Base-by-base conservation (phyloP, 2,888 invertebrate genomes). In the Apeira syringaria region DNA sequence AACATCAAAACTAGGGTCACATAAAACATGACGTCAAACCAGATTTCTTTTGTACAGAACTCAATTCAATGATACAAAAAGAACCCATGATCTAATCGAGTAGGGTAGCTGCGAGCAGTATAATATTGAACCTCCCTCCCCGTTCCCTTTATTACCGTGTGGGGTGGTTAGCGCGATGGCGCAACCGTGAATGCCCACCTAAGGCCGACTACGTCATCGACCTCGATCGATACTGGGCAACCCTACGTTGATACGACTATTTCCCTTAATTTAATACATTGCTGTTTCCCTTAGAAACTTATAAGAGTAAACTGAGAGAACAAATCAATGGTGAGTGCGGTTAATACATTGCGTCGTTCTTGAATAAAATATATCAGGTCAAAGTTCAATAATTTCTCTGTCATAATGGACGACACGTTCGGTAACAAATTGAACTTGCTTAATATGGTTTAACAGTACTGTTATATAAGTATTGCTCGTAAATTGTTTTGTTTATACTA, bases 191-290 rank as follows among this genome's bases (percentile, higher is more conserved):
- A n/a, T n/a, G n/a, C n/a, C n/a, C n/a, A n/a, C n/a, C n/a, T n/a
- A 53, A 42, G 30, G 22, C 12, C 8, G 12, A n/a, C 43, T 49
- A 68, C 68, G 66, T 74, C 76, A 74, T 59, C 52, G 53, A 48
- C 46, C 37, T 34, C 59, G 75, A 73, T 75, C 77, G 64, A 78
- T 77, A 69, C 52, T 47, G 57, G 54, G 49, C 58, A 56, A 26
- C 31, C 49, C 47, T 53, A 50, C 27, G 37, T 22, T 25, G 10
- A 32, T 33, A 45, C 47, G 38, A 41, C 22, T 10, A 27, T 22
- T 22, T 6, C 29, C 15, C 24, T 26, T 11, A 25, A 30, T 30
- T 3, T 3, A 15, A 17, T 45, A 48, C 38, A 54, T 43, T 47
- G 34, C 44, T 27, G 30, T 31, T 37, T 50, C 20, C 11, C 0